These are phyloP conservation scores for Cosmia pyralina DNA, from an alignment of 2,888 invertebrate species.

Conservation along the genomic window DNA sequence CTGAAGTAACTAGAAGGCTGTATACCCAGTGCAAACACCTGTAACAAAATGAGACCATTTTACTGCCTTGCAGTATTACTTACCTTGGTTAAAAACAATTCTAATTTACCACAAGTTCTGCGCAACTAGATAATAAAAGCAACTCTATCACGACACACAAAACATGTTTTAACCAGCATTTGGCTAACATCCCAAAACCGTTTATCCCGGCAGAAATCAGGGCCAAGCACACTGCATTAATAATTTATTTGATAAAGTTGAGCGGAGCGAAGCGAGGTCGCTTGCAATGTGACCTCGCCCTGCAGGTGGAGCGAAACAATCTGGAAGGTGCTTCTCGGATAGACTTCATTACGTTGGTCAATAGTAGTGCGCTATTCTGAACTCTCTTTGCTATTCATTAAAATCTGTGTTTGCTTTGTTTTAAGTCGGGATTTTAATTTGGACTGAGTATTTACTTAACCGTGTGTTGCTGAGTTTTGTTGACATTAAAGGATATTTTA, in stretches of 20 bases:
- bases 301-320: constrained; percentile 32
- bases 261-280: constrained; percentile 10
- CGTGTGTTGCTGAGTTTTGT: not conserved
- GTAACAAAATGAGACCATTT: not conserved
- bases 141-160: constrained; percentile 41
- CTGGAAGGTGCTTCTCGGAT: constrained; percentile 26
- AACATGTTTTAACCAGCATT: constrained; percentile 36
- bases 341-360: constrained; percentile 64
- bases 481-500: too few species aligned
- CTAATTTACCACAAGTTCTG: not conserved
- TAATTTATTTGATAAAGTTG: constrained; percentile 31
- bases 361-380: constrained; percentile 54
- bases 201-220: constrained; percentile 42
- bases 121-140: constrained; percentile 10
- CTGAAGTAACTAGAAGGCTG: not conserved
- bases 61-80: constrained; percentile 8
- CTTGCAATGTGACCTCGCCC: constrained; percentile 17
- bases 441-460: not conserved
- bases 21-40: not conserved
- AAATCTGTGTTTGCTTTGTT: constrained; percentile 38
- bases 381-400: constrained; percentile 64
- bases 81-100: constrained; percentile 16
- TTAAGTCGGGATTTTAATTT: constrained; percentile 20
- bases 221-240: constrained; percentile 27
- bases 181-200: constrained; percentile 51